Base-by-base conservation (phyloP, 1,140 invertebrate genomes). In the Monochamus saltuarius region DNA sequence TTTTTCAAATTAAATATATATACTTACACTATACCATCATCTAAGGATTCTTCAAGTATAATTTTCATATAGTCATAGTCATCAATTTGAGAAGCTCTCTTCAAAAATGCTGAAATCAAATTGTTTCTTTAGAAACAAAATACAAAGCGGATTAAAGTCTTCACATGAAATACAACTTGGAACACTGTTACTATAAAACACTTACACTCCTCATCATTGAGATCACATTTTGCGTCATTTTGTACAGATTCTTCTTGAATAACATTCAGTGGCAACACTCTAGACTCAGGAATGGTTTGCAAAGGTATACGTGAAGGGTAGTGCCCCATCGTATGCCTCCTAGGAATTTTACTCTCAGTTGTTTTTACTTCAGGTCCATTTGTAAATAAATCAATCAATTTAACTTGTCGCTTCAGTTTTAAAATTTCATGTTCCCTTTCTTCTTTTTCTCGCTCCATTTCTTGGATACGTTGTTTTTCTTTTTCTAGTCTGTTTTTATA, bases 401-500 rank as follows among this genome's bases (percentile, higher is more conserved):
- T 16, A 19, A 62, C 54, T 57, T 62, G 47, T 9, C 42, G 37
- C 53, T 60, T 43, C 13, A 59, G 49, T 42, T 55, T 46, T 1
- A 62, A 22, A n/a, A 45, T 59, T 22, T 59, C 57, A 10, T 35
- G 40, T 11, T 17, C 13, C 9, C 47, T 43, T 51, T 59, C 47
- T 13, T 58, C 50, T 39, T 62, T 47, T 52, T 65, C 47, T 11
- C n/a, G 7, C 36, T 67, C 56, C 7, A 62, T 59, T 7, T 65
- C 50, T 42, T 62, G 14, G 47, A 61, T 65, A 4, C 59, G 17
- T n/a, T 55, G 43, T 61, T 58, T 53, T 53, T 62, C 56, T 45
- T 53, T 13, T 59, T 62, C 45, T 35, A 53, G 11, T 55, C 61
- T 50, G 53, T 62, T 39, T 65, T 64, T 59, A 53, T 59, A 55